Conservation (phyloP, 2,113 vertebrate species). For the Mola mola region DNA sequence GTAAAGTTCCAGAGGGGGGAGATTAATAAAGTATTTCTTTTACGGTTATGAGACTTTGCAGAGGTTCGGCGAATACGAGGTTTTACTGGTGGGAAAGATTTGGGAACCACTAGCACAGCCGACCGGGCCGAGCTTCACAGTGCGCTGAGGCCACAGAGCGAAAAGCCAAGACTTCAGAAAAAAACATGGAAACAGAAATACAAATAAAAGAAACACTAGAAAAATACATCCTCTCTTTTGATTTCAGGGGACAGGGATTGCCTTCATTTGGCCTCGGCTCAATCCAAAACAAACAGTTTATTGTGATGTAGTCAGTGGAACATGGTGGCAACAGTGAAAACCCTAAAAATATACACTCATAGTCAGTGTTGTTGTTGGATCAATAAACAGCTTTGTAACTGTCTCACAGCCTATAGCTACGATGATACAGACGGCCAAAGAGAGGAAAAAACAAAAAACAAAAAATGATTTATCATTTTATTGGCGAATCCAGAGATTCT, state of each 20-base stretch:
- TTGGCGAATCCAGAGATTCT: conserved; percentile 81
- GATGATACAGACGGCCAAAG: no score
- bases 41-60: not conserved
- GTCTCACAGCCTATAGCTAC: conserved; percentile 6
- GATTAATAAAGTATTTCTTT: not conserved
- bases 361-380: not conserved
- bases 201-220: conserved; percentile 41
- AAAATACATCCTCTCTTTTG: conserved; percentile 41
- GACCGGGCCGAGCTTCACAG: not conserved
- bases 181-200: conserved; percentile 26
- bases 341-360: conserved; percentile 7
- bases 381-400: conserved; percentile 24
- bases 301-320: not conserved
- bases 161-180: conserved; percentile 28
- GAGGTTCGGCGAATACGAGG: conserved; percentile 44
- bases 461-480: conserved; percentile 75
- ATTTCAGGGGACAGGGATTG: not conserved
- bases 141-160: conserved; percentile 4
- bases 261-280: conserved; percentile 24
- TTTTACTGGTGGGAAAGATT: conserved; percentile 39
- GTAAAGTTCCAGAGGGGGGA: not conserved
- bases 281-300: conserved; percentile 8
- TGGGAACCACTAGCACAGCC: conserved; percentile 48
- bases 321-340: conserved; percentile 8
- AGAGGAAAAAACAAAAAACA: conserved; percentile 40